These are phyloP conservation scores for Drosophila sordidula DNA, from an alignment of 2,888 invertebrate species.

Conservation along the genomic window DNA sequence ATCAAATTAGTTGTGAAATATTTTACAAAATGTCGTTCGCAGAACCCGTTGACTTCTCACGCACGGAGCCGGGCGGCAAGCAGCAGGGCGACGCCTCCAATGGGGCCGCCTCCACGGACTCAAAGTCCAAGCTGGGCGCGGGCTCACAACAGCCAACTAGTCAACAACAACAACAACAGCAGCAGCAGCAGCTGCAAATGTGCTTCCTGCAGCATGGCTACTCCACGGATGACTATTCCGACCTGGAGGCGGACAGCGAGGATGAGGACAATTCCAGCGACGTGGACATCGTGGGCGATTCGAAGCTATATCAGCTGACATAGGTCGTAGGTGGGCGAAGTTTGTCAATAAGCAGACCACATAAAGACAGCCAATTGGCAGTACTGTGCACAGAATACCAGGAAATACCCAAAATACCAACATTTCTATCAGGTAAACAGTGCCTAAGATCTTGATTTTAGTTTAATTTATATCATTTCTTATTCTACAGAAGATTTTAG, in stretches of 20 bases:
- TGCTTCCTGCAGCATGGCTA: conserved; percentile 81
- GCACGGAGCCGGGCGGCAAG: conserved; percentile 74
- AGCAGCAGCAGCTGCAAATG: conserved; percentile 76
- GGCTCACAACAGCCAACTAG: conserved; percentile 31
- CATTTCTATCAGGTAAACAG: not conserved
- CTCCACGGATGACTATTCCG: conserved; percentile 84
- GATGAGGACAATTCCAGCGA: conserved; percentile 84
- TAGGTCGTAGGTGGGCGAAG: conserved; percentile 52
- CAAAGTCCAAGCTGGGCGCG: conserved; percentile 49
- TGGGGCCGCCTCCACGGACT: conserved; percentile 40
- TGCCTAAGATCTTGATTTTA: not conserved
- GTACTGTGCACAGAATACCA: conserved; percentile 3
- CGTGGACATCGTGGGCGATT: conserved; percentile 85
- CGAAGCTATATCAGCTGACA: conserved; percentile 83
- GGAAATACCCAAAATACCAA: not conserved
- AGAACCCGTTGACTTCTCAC: conserved; percentile 85
- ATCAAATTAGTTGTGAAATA: conserved; percentile 68
- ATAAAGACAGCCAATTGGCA: not conserved
- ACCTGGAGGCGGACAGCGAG: conserved; percentile 78
- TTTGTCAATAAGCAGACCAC: conserved; percentile 6
- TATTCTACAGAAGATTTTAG: not conserved
- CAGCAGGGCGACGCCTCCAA: conserved; percentile 54
- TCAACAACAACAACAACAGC: conserved; percentile 73
- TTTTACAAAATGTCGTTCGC: conserved; percentile 41
- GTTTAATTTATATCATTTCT: not conserved